Percentiles rank a stretch among this genome's conserved stretches.
These are phyloP conservation scores for Fopius arisanus DNA, from an alignment of 1,140 invertebrate species.

Conservation along the genomic window DNA sequence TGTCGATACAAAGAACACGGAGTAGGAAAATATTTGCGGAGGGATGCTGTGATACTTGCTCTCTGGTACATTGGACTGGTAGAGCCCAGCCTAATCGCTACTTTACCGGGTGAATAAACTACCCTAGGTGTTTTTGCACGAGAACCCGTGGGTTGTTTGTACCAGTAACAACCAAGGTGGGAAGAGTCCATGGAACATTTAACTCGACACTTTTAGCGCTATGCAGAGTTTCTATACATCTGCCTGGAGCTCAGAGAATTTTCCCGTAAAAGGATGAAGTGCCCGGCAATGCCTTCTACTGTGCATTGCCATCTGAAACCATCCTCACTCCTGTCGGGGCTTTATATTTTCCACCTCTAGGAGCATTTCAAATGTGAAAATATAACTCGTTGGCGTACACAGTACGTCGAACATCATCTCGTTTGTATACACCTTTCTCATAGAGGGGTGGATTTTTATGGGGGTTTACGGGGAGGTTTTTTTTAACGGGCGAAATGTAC, in stretches of 20 bases:
- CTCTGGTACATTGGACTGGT: not conserved
- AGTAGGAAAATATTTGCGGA: not conserved
- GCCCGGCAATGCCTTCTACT: constrained; percentile 16
- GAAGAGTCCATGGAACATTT: constrained; percentile 29
- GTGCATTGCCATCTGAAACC: constrained; percentile 24
- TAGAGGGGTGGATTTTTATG: constrained; percentile 23
- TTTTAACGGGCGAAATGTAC: not conserved
- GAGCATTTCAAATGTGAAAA: constrained; percentile 6
- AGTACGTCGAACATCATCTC: constrained; percentile 9
- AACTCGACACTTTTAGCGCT: constrained; percentile 18
- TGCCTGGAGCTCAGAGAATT: not conserved
- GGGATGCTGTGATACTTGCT: not conserved
- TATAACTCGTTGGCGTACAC: constrained; percentile 14
- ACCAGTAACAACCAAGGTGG: not conserved
- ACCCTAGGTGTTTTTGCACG: constrained; percentile 9
- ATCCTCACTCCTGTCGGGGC: not conserved
- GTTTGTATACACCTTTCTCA: not conserved
- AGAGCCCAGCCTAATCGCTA: constrained; percentile 19
- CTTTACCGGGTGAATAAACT: constrained; percentile 19
- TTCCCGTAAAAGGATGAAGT: constrained; percentile 28
- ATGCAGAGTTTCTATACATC: constrained; percentile 17
- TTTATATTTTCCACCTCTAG: constrained; percentile 27
- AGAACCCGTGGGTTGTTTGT: not conserved
- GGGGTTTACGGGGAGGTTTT: constrained; percentile 3
- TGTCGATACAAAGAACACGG: not conserved